Evolutionary conservation across 2,113 vertebrate species (phyloP).

Genomic region (Perca fluviatilis): DNA sequence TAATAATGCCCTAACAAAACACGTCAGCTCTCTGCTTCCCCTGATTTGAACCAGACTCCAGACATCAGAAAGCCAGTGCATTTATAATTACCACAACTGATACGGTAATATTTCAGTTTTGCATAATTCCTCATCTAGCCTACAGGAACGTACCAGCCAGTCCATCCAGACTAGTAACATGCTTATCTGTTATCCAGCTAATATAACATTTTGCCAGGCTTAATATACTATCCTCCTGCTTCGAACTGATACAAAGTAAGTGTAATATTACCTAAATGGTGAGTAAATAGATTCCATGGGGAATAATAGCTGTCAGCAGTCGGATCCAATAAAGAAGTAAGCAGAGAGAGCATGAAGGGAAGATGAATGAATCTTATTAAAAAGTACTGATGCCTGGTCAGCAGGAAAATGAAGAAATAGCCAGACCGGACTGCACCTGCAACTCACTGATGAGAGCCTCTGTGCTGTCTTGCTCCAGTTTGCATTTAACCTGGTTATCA

Average conservation of each 20-base stretch:
- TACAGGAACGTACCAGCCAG: slow-evolving; percentile 7
- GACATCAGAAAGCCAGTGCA: not conserved
- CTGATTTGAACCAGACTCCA: slow-evolving; percentile 12
- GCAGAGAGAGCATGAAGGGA: slow-evolving; percentile 52
- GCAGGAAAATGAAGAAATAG: slow-evolving; percentile 69
- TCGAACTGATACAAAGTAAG: slow-evolving; percentile 51
- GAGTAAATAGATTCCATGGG: slow-evolving; percentile 68
- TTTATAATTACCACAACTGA: not conserved
- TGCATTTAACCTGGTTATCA: slow-evolving; percentile 50
- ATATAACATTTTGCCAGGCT: slow-evolving; percentile 41
- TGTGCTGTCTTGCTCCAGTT: slow-evolving; percentile 1
- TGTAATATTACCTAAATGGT: slow-evolving; percentile 59
- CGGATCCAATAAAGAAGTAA: slow-evolving; percentile 64
- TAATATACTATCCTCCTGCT: slow-evolving; percentile 42
- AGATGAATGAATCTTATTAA: slow-evolving; percentile 75
- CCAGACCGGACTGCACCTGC: slow-evolving; percentile 34
- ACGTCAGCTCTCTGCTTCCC: slow-evolving; percentile 6
- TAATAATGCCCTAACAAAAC: not conserved
- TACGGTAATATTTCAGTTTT: slow-evolving; percentile 1
- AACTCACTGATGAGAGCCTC: slow-evolving; percentile 10
- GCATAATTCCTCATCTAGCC: slow-evolving; percentile 22
- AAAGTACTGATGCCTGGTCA: slow-evolving; percentile 64
- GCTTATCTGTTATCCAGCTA: slow-evolving; percentile 44
- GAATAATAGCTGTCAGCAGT: slow-evolving; percentile 69
- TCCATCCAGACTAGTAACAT: slow-evolving; percentile 36